phyloP scores from a whole-genome alignment of 2,797 vertebrate genomes.

The Coregonus ussuriensis region DNA sequence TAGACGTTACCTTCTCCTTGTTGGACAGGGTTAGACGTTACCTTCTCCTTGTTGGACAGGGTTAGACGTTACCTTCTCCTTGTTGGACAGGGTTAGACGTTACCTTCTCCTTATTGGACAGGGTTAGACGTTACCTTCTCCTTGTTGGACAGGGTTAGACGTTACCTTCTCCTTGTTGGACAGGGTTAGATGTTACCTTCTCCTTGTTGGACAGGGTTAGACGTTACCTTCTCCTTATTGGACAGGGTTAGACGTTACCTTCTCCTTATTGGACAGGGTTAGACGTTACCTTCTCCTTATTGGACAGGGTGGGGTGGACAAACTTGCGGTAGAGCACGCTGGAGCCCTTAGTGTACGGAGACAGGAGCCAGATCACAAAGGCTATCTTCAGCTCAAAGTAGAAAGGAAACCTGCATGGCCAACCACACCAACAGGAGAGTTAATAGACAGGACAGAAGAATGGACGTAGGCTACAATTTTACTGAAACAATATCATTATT shows the following conservation, averaged over 20 bases:
- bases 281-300: constrained; percentile 91
- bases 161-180: too few species aligned
- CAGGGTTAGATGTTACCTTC: too few species aligned
- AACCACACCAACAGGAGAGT: background rate
- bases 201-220: too few species aligned
- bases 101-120: background rate
- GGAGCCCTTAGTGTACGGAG: constrained; percentile 98
- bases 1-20: too few species aligned
- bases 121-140: constrained; percentile 83
- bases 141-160: constrained; percentile 89
- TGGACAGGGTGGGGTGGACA: constrained; percentile 96
- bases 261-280: background rate
- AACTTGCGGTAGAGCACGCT: constrained; percentile 99
- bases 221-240: too few species aligned
- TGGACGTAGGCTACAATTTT: too few species aligned
- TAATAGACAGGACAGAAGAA: background rate
- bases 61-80: too few species aligned
- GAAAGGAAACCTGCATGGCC: constrained; percentile 91
- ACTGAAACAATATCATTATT: too few species aligned
- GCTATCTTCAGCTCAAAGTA: constrained; percentile 99
- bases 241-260: too few species aligned
- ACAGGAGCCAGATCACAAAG: constrained; percentile 98
- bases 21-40: too few species aligned
- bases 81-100: too few species aligned
- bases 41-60: too few species aligned